These are phyloP conservation scores for Drosophila ironensis DNA, from an alignment of 1,140 invertebrate species.

Conservation along the genomic window DNA sequence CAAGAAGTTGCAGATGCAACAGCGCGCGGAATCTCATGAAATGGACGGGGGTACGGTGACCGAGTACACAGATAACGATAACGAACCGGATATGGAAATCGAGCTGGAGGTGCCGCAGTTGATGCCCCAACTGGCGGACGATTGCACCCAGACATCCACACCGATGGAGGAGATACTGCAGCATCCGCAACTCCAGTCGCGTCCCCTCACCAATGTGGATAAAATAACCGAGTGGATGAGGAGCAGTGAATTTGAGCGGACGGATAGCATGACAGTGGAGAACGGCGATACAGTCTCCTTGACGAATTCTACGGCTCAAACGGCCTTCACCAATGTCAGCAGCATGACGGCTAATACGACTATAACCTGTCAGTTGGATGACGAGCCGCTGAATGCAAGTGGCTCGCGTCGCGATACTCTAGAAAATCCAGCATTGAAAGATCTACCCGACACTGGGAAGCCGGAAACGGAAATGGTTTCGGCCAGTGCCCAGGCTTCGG, in stretches of 20 bases:
- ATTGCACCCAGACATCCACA: conserved; percentile 73
- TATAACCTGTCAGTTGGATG: conserved; percentile 70
- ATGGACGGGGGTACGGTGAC: conserved; percentile 52
- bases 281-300: conserved; percentile 63
- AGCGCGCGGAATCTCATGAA: conserved; percentile 52
- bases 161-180: conserved; percentile 74
- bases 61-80: conserved; percentile 68
- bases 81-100: conserved; percentile 66
- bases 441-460: conserved; percentile 51
- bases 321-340: conserved; percentile 66
- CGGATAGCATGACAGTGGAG: conserved; percentile 72
- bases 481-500: conserved; percentile 70
- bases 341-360: conserved; percentile 68
- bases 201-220: conserved; percentile 57
- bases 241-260: conserved; percentile 76
- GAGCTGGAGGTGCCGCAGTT: conserved; percentile 72
- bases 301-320: conserved; percentile 60
- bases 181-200: conserved; percentile 57
- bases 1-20: conserved; percentile 45
- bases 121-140: conserved; percentile 58
- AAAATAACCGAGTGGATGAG: conserved; percentile 81
- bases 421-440: conserved; percentile 71
- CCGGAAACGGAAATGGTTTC: conserved; percentile 23
- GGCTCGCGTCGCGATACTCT: conserved; percentile 83
- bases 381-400: conserved; percentile 84